These are phyloP conservation scores for Trichomalopsis sarcophagae DNA, from an alignment of 1,140 invertebrate genomes.

Conservation along the genomic window DNA sequence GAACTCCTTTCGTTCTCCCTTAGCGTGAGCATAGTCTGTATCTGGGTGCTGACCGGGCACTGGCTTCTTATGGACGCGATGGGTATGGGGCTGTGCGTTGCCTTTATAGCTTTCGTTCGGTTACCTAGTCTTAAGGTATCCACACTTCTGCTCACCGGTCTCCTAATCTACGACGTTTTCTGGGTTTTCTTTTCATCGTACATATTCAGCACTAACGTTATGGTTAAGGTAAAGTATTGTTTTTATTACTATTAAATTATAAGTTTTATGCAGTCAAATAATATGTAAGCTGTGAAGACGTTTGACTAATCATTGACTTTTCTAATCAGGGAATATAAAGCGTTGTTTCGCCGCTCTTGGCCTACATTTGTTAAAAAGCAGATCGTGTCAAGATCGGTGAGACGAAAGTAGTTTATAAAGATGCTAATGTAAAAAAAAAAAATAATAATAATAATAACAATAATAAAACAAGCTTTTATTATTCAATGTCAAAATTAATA, in stretches of 20 bases:
- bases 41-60: conserved; percentile 97
- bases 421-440: too few relatives aligned
- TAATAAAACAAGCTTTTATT: too few relatives aligned
- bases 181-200: conserved; percentile 99
- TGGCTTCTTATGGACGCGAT: conserved; percentile 98
- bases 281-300: neutral
- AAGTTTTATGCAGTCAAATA: too few relatives aligned
- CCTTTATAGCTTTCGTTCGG: conserved; percentile 97
- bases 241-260: too few relatives aligned
- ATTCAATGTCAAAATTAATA: too few relatives aligned
- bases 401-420: neutral
- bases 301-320: conserved; percentile 2
- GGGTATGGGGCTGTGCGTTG: conserved; percentile 98
- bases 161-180: conserved; percentile 98
- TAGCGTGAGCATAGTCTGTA: conserved; percentile 94
- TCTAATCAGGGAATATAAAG: neutral
- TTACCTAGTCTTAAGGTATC: conserved; percentile 97
- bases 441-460: too few relatives aligned
- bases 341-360: neutral
- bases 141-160: conserved; percentile 92
- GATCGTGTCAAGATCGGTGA: conserved; percentile 24
- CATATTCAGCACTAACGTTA: conserved; percentile 98
- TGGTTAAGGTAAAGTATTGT: conserved; percentile 88
- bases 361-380: conserved; percentile 34
- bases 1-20: conserved; percentile 95